Evolutionary conservation across 2,797 vertebrate species (phyloP).

Genomic region (Sternotherus odoratus): DNA sequence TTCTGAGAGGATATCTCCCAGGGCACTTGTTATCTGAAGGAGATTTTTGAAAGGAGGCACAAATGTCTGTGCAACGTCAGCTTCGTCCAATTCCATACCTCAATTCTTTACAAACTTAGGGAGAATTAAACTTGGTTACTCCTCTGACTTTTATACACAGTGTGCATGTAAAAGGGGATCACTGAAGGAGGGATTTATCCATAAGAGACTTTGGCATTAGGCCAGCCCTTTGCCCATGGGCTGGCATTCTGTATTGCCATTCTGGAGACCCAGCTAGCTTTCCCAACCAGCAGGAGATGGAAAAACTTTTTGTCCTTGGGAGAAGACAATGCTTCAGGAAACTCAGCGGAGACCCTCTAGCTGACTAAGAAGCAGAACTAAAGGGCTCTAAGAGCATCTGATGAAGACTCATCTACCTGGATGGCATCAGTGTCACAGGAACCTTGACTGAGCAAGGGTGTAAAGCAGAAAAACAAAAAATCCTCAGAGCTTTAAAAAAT

Average conservation of each 20-base stretch:
- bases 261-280: background rate
- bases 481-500: background rate
- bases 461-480: background rate
- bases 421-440: background rate
- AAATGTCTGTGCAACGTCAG: background rate
- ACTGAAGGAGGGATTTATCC: background rate
- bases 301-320: accelerated
- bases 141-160: background rate
- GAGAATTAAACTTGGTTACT: background rate
- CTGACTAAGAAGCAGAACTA: background rate
- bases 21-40: background rate
- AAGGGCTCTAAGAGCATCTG: background rate
- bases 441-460: background rate
- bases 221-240: accelerated
- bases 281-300: background rate
- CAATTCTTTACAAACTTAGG: background rate
- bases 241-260: background rate
- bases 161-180: background rate
- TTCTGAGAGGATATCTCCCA: background rate
- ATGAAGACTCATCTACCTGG: background rate
- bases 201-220: background rate
- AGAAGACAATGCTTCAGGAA: accelerated
- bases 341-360: background rate
- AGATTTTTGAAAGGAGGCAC: background rate
- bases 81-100: background rate